phyloP scores from a whole-genome alignment of 2,797 vertebrate species.

The Anabacerthia variegaticeps region DNA sequence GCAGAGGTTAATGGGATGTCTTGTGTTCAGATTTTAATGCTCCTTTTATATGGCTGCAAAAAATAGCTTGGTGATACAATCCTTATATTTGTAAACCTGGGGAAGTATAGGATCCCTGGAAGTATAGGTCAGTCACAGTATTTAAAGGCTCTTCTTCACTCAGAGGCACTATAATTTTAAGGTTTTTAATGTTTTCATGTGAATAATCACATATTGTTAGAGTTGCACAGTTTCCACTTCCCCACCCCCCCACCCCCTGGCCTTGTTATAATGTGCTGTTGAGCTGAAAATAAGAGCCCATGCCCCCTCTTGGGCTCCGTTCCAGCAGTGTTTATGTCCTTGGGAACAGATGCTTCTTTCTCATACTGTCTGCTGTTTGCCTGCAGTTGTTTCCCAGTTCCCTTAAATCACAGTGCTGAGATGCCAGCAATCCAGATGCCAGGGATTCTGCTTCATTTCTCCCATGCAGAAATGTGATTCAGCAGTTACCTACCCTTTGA shows the following conservation, averaged over 20 bases:
- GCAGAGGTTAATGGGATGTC: neutral
- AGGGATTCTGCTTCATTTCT: neutral
- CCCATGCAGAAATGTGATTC: neutral
- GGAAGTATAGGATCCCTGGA: neutral
- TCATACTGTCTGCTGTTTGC: neutral
- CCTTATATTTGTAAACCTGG: neutral
- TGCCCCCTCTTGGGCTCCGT: neutral
- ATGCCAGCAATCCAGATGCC: neutral
- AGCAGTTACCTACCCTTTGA: neutral
- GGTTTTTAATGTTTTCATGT: neutral
- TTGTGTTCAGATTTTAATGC: neutral
- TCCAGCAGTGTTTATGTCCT: neutral
- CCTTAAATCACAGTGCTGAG: neutral
- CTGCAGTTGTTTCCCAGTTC: neutral
- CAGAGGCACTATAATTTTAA: neutral
- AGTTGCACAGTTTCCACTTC: neutral
- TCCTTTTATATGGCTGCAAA: neutral
- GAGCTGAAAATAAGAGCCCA: neutral
- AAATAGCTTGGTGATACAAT: neutral
- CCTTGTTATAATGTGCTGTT: neutral
- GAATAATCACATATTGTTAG: neutral
- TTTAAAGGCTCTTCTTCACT: neutral
- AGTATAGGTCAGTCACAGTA: neutral
- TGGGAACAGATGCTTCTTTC: neutral
- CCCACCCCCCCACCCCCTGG: rapidly evolving